These are phyloP conservation scores for Diplodus puntazzo DNA, from an alignment of 2,797 vertebrate genomes.

Conservation along the genomic window DNA sequence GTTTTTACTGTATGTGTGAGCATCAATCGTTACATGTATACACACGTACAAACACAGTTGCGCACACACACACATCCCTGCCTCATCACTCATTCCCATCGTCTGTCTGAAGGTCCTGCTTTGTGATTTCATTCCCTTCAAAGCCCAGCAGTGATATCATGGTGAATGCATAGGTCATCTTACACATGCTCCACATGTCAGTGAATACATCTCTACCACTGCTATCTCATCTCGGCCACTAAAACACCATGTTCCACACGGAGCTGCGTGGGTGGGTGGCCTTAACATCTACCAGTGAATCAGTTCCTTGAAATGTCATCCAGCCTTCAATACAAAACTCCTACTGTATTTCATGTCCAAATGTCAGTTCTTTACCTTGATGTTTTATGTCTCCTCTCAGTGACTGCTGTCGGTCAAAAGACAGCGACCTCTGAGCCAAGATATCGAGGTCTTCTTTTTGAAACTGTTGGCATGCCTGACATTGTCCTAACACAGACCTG, in stretches of 20 bases:
- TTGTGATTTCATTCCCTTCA: constrained; percentile 47
- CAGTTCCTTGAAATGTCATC: constrained; percentile 83
- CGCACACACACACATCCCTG: background rate
- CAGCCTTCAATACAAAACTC: constrained; percentile 66
- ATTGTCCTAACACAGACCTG: constrained; percentile 60
- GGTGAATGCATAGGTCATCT: constrained; percentile 77
- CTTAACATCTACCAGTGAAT: constrained; percentile 78
- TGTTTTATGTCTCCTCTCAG: constrained; percentile 59
- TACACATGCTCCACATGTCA: constrained; percentile 73
- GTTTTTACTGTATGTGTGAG: constrained; percentile 15
- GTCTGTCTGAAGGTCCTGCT: constrained; percentile 31
- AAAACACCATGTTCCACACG: constrained; percentile 74
- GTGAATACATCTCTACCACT: constrained; percentile 66
- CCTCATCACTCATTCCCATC: constrained; percentile 43
- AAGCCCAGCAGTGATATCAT: constrained; percentile 60
- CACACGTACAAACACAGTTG: constrained; percentile 6
- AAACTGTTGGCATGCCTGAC: constrained; percentile 55
- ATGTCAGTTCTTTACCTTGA: constrained; percentile 71
- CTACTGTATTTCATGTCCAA: constrained; percentile 78
- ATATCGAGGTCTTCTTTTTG: constrained; percentile 50
- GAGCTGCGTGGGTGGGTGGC: constrained; percentile 74
- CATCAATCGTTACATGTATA: background rate
- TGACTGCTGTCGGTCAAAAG: constrained; percentile 61
- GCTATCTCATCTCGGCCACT: constrained; percentile 74
- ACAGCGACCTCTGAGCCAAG: constrained; percentile 59